Evolutionary conservation across 2,113 vertebrate genomes (phyloP).

Genomic region (Semnornis frantzii): DNA sequence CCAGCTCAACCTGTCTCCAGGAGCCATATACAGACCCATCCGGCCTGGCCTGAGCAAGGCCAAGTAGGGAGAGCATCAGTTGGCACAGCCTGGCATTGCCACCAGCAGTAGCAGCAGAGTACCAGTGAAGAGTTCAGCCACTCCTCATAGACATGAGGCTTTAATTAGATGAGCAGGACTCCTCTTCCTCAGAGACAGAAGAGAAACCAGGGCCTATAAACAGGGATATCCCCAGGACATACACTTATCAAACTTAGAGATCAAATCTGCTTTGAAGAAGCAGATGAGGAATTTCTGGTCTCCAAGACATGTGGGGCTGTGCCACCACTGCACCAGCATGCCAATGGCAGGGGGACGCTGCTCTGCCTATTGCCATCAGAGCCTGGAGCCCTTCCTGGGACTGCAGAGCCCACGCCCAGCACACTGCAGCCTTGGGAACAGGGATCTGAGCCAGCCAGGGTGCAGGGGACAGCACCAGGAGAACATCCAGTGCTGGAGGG

Average conservation of each 20-base stretch:
- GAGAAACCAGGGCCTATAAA: background rate
- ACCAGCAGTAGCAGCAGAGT: background rate
- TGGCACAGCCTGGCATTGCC: background rate
- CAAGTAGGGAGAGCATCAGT: fast-evolving
- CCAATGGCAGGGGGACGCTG: fast-evolving
- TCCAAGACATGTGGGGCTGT: background rate
- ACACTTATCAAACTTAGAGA: background rate
- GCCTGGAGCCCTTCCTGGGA: background rate
- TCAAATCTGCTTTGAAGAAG: background rate
- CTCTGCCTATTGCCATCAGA: fast-evolving
- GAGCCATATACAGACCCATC: background rate
- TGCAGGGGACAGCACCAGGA: fast-evolving
- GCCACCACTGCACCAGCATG: background rate
- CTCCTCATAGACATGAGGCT: background rate
- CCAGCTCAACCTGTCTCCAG: background rate
- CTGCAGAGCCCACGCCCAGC: background rate
- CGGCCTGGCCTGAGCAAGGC: too few species aligned
- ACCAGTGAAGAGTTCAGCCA: background rate
- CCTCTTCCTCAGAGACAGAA: background rate
- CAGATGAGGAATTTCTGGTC: background rate
- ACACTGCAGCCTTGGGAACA: fast-evolving
- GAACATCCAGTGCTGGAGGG: background rate
- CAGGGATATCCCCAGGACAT: background rate
- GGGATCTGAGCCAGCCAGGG: fast-evolving
- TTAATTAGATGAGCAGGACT: background rate